Base-by-base conservation (phyloP, 2,113 vertebrate species). In the Myodes glareolus region DNA sequence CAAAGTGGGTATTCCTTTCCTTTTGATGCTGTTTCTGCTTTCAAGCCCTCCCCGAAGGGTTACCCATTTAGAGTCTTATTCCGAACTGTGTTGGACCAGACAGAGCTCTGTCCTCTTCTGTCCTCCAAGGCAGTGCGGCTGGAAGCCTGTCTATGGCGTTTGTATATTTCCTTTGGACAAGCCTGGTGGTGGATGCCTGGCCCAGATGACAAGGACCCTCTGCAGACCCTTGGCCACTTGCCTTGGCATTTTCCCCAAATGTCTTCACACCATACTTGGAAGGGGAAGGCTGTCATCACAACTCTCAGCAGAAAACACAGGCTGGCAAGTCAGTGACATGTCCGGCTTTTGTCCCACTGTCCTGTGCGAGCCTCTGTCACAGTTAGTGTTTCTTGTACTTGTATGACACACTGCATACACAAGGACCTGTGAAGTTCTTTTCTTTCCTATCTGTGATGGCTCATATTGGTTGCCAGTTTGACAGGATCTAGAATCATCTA, bases 21-120 rank as follows among this genome's bases (percentile, higher is more conserved):
- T 65, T 16, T 52, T 29, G 19, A 25, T 27, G 11, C 52, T 47
- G 21, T 68, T 95, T 94, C 94, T 94, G 14, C 45, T 76, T 47
- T 77, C 9, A 25, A 67, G 45, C 14, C 23, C 42, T 61, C 52
- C 33, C 2, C 0, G 33, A 29, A 3, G 0, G 16, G 93, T 78
- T 55, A 92, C 3, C 7, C 1, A 4, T 8, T 47, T 63, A 36
- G 3, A 50, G 13, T 11, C 72, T 76, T 39, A n/a, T 63, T 68
- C 65, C 11, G 13, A 67, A 4, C 0, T 2, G 5, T 0, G 1
- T 25, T 3, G 39, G 50, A 16, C 19, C 11, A 6, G 52, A 7
- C 27, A 17, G 45, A 72, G 12, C 5, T n/a, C 36, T 2, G 7
- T 17, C 23, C 29, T 36, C n/a, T 25, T n/a, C 36, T 2, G 7